Evolutionary conservation across 53 echinoderm and acorn worm genomes (phyloP).

Genomic region (Echinarachnius parma): DNA sequence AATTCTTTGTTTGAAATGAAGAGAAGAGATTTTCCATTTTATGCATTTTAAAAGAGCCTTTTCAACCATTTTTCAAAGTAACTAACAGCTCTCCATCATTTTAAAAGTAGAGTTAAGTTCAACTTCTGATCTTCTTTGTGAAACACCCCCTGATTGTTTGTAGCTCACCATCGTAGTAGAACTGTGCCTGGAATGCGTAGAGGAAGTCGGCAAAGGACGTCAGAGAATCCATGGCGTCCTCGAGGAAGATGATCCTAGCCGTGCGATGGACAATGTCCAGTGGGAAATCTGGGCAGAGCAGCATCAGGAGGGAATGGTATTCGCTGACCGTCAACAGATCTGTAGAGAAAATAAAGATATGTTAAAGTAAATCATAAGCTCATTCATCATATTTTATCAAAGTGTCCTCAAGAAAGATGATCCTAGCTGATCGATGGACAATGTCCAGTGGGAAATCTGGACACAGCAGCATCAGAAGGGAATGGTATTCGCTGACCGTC

Average conservation of each 20-base stretch:
- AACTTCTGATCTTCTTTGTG: too few relatives aligned
- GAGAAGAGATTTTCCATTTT: too few relatives aligned
- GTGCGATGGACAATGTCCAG: constrained; percentile 82
- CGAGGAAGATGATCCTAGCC: constrained; percentile 93
- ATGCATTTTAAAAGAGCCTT: too few relatives aligned
- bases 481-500: constrained; percentile 90
- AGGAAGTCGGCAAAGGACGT: constrained; percentile 98
- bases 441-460: constrained; percentile 83
- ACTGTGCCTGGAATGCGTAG: constrained; percentile 91
- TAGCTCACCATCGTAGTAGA: constrained; percentile 86
- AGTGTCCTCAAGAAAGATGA: constrained; percentile 98
- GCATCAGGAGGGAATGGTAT: constrained; percentile 86
- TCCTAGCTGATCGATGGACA: constrained; percentile 83
- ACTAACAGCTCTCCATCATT: too few relatives aligned
- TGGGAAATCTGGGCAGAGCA: constrained; percentile 89
- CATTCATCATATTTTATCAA: too few relatives aligned
- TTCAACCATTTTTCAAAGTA: too few relatives aligned
- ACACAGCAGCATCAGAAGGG: constrained; percentile 81
- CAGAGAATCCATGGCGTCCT: constrained; percentile 93
- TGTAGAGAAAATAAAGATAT: constrained; percentile 20
- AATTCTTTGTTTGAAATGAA: too few relatives aligned
- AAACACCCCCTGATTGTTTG: too few relatives aligned
- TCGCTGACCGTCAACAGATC: constrained; percentile 85
- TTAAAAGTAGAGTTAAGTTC: too few relatives aligned
- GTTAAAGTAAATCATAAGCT: too few relatives aligned